phyloP scores from a whole-genome alignment of 2,888 invertebrate genomes.

The Scaptomyza parva region DNA sequence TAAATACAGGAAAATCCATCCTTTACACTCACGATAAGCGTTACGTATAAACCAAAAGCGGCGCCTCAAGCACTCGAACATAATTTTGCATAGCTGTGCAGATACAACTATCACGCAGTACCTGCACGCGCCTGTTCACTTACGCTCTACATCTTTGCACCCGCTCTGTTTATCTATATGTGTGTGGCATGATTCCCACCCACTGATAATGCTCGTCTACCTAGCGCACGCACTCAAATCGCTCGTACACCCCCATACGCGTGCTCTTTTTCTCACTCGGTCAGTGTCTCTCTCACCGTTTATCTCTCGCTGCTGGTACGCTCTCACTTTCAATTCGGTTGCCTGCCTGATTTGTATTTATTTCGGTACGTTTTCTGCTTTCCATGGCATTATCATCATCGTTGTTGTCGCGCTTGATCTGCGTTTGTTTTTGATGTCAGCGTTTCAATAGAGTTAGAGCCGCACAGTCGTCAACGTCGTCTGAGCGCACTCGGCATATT shows the following conservation, averaged over 20 bases:
- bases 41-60: constrained; percentile 34
- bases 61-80: constrained; percentile 8
- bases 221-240: constrained; percentile 47
- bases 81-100: constrained; percentile 13
- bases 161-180: neutral
- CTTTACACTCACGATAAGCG: constrained; percentile 16
- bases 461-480: constrained; percentile 61
- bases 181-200: constrained; percentile 27
- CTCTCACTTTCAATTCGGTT: constrained; percentile 71
- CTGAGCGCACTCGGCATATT: constrained; percentile 37
- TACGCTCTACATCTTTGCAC: neutral
- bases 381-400: constrained; percentile 54
- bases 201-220: constrained; percentile 52
- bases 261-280: constrained; percentile 4
- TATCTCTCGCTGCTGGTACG: constrained; percentile 20
- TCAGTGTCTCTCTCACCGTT: constrained; percentile 4
- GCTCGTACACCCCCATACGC: constrained; percentile 40
- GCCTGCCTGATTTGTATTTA: constrained; percentile 37
- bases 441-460: constrained; percentile 66
- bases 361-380: constrained; percentile 50
- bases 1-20: neutral
- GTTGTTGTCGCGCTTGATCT: constrained; percentile 51
- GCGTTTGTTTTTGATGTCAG: constrained; percentile 43
- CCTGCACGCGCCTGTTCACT: constrained; percentile 34
- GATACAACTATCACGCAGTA: constrained; percentile 23